Conservation (phyloP, 1,140 invertebrate genomes). For the Cecropterus lyciades region DNA sequence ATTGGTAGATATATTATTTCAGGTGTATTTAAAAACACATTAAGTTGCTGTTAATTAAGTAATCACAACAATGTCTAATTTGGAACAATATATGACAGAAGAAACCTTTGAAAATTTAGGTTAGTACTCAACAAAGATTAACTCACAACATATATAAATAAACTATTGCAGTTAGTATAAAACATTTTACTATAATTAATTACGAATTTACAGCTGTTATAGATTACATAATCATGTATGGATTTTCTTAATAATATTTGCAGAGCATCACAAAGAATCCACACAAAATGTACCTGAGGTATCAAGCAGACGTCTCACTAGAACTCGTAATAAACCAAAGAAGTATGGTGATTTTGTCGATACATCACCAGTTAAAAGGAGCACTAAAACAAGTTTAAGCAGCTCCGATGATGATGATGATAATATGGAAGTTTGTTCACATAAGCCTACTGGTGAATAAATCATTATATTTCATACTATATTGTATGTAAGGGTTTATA, state of each 20-base stretch:
- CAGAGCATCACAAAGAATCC: slow-evolving; percentile 13
- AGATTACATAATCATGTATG: not conserved
- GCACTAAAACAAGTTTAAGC: slow-evolving; percentile 43
- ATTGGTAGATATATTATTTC: too few species aligned
- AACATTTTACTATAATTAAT: too few species aligned
- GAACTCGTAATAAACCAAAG: slow-evolving; percentile 64
- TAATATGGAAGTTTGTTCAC: slow-evolving; percentile 37
- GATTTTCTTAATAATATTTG: slow-evolving; percentile 1
- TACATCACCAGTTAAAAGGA: slow-evolving; percentile 55
- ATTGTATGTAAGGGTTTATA: too few species aligned
- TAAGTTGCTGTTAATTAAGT: not conserved
- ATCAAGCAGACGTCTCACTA: slow-evolving; percentile 57
- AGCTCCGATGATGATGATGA: slow-evolving; percentile 51
- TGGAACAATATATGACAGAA: slow-evolving; percentile 14
- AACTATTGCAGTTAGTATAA: too few species aligned
- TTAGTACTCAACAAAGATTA: not conserved
- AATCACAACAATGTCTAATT: slow-evolving; percentile 25
- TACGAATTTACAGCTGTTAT: too few species aligned
- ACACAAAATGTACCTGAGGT: slow-evolving; percentile 13
- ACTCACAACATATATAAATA: too few species aligned
- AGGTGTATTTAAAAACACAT: too few species aligned
- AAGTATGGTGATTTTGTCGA: slow-evolving; percentile 70
- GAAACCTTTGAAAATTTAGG: slow-evolving; percentile 8
- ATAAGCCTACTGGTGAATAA: slow-evolving; percentile 65
- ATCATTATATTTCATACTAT: not conserved